Evolutionary conservation across 2,888 invertebrate genomes (phyloP).

Genomic region (Cerastis leucographa): DNA sequence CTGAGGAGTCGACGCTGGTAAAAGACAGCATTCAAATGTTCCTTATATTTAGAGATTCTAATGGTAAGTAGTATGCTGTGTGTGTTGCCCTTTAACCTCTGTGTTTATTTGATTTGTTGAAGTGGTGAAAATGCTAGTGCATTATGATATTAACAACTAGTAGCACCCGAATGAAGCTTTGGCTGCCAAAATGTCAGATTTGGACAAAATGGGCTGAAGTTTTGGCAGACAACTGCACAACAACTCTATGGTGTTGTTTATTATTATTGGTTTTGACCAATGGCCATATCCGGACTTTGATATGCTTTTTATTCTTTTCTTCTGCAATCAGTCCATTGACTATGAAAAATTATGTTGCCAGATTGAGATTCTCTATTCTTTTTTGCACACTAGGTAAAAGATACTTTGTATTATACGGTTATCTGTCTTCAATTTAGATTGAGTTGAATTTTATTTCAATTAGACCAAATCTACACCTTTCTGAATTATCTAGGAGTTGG

Average conservation of each 20-base stretch:
- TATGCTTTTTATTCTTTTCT: neutral
- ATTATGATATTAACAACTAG: neutral
- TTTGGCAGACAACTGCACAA: too few relatives aligned
- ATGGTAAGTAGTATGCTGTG: too few relatives aligned
- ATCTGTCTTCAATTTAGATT: neutral
- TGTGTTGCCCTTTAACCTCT: too few relatives aligned
- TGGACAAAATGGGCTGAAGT: too few relatives aligned
- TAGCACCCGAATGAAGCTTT: too few relatives aligned
- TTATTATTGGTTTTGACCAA: neutral
- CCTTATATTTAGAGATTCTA: neutral
- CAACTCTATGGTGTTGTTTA: too few relatives aligned
- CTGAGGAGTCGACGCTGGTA: neutral
- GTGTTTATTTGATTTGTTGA: neutral
- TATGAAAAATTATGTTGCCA: neutral
- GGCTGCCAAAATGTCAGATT: too few relatives aligned
- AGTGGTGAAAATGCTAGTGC: neutral
- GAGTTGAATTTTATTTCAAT: neutral
- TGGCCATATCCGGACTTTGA: neutral
- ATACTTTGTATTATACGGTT: neutral
- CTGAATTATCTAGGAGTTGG: neutral
- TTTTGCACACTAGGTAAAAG: neutral
- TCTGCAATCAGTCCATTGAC: neutral
- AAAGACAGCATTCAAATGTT: neutral
- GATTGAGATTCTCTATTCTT: neutral
- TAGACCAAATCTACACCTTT: neutral